Base-by-base conservation (phyloP, 2,888 invertebrate species). In the Hartigia nigra region DNA sequence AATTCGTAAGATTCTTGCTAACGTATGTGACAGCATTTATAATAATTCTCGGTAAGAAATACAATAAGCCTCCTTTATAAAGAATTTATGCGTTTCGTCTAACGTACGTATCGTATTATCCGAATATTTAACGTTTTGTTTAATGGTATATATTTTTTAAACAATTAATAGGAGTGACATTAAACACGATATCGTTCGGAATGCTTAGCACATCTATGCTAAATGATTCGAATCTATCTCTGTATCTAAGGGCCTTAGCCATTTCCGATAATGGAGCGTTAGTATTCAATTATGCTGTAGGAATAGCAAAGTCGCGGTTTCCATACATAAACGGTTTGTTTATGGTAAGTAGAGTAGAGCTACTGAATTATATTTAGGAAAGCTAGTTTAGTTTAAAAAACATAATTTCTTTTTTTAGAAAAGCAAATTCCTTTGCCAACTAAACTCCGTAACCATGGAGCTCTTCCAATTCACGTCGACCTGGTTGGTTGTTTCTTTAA, bases 401-500 rank as follows among this genome's bases (percentile, higher is more conserved):
- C 14, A 69, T 12, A 5, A 11, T 32, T 69, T 70, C 12, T 55
- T 74, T 76, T 70, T 80, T 4, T 78, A 89, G 89, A 88, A 88
- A 79, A 89, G 82, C 80, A 83, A 81, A 81, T 88, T 89, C 80
- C 79, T 88, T 12, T 88, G 89, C 77, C 82, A 85, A n/a, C 74
- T 86, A 12, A 88, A 85, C 82, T 88, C 89, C 9, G 81, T 88
- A 31, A 85, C 81, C 4, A 88, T 89, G 88, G 88, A 89, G 79
- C 84, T 88, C 70, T 91, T 91, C 81, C 91, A 91, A 85, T 88
- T 90, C 75, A 90, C 89, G 31, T 91, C 91, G 4, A 90, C 91
- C 12, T 91, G 91, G 91, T 83, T 91, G 74, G 90, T 91, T 12
- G 91, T 91, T 12, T 87, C 87, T n/a, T 87, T 91, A 37, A 91